Evolutionary conservation across 2,797 vertebrate species (phyloP).

Genomic region (Falco naumanni): DNA sequence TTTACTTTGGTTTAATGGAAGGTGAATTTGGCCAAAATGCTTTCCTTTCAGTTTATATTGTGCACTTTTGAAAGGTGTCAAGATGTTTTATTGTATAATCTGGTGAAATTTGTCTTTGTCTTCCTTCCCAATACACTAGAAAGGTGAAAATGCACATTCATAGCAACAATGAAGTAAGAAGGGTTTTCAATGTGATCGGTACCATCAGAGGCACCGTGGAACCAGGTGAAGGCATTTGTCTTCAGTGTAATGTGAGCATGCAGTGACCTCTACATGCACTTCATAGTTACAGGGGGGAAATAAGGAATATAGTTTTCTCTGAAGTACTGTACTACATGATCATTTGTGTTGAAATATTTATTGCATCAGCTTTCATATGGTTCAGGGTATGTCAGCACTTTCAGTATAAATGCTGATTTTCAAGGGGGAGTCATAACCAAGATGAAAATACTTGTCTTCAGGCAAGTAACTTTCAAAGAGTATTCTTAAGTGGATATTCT

Average conservation of each 20-base stretch:
- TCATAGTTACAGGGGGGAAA: not conserved
- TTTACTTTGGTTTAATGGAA: not conserved
- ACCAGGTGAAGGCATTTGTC: constrained; percentile 83
- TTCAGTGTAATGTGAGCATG: not conserved
- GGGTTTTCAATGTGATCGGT: constrained; percentile 96
- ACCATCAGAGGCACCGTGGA: constrained; percentile 87
- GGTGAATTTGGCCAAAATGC: not conserved
- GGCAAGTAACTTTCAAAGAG: not conserved
- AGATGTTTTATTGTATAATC: not conserved
- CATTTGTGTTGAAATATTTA: not conserved
- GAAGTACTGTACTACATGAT: not conserved
- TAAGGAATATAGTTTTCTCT: not conserved
- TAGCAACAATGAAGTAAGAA: constrained; percentile 84
- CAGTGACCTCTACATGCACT: not conserved
- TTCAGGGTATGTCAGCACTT: not conserved
- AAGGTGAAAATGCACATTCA: constrained; percentile 91
- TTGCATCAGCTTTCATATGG: not conserved
- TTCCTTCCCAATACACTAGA: constrained; percentile 72
- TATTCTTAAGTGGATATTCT: not conserved
- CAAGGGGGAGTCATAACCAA: not conserved
- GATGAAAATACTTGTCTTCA: not conserved
- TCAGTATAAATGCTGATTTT: not conserved
- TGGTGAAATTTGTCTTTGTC: not conserved
- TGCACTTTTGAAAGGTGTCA: not conserved
- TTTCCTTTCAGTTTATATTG: not conserved